These are phyloP conservation scores for Eumacrocentrus americanus DNA, from an alignment of 2,888 invertebrate species.

Conservation along the genomic window DNA sequence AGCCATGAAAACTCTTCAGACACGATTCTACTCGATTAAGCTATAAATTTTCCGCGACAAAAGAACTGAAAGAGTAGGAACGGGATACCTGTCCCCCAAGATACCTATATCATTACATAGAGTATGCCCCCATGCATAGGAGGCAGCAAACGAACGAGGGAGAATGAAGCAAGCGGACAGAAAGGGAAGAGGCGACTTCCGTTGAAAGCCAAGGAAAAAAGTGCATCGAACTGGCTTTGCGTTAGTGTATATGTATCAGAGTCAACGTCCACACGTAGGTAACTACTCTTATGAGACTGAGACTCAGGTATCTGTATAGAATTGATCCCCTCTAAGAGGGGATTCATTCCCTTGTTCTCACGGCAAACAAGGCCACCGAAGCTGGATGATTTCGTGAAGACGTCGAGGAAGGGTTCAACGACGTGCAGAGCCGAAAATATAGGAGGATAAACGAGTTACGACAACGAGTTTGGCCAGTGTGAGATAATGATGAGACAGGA, in stretches of 20 bases:
- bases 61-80: neutral
- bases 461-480: conserved; percentile 25
- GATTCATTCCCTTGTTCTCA: conserved; percentile 20
- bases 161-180: conserved; percentile 18
- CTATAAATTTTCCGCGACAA: conserved; percentile 11
- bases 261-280: conserved; percentile 25
- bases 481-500: conserved; percentile 19
- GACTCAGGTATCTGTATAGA: conserved; percentile 14
- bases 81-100: neutral
- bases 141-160: conserved; percentile 2
- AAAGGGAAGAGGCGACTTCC: conserved; percentile 21
- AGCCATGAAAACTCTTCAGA: neutral
- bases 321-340: neutral
- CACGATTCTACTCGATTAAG: conserved; percentile 1
- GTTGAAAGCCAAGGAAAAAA: conserved; percentile 29
- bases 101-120: conserved; percentile 15
- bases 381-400: conserved; percentile 19
- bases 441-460: too few species aligned
- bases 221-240: conserved; percentile 28
- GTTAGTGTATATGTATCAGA: conserved; percentile 15
- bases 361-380: conserved; percentile 18
- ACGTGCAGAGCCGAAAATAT: conserved; percentile 12
- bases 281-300: conserved; percentile 9
- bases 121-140: neutral
- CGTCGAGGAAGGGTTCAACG: conserved; percentile 1